These are phyloP conservation scores for Idaea dimidiata DNA, from an alignment of 2,888 invertebrate species.

Conservation along the genomic window DNA sequence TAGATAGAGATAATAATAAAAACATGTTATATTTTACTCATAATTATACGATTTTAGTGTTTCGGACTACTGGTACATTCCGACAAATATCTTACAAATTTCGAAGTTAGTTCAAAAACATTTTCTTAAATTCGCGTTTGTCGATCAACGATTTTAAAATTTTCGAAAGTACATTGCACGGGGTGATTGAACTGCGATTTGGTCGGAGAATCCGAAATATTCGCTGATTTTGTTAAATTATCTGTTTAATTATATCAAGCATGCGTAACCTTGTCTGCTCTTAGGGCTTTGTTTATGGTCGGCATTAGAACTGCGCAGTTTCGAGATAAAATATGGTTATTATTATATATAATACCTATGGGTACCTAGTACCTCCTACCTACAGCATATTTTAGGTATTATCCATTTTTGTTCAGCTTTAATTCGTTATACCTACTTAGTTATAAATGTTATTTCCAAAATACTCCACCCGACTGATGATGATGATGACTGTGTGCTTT, in stretches of 20 bases:
- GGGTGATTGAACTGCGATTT: constrained; percentile 7
- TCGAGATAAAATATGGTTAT: constrained; percentile 35
- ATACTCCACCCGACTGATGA: not conserved
- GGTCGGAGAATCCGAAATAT: constrained; percentile 26
- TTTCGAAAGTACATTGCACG: not conserved
- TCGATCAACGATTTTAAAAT: not conserved
- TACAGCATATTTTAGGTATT: constrained; percentile 33
- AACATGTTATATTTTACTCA: too few relatives aligned
- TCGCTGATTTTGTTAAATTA: constrained; percentile 31
- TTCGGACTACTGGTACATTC: too few relatives aligned
- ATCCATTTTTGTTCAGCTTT: constrained; percentile 33
- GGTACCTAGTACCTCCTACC: too few relatives aligned
- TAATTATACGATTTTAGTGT: too few relatives aligned
- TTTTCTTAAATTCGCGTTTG: not conserved
- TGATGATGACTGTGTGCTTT: constrained; percentile 9
- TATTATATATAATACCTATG: not conserved
- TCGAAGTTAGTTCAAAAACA: not conserved
- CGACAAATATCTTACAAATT: too few relatives aligned
- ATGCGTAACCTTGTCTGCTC: constrained; percentile 41
- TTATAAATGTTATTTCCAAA: too few relatives aligned
- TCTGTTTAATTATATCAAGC: constrained; percentile 35
- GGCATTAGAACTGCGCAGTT: constrained; percentile 53
- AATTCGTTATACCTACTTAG: constrained; percentile 14
- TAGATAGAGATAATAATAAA: too few relatives aligned
- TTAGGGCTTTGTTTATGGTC: constrained; percentile 36